Evolutionary conservation across 2,888 invertebrate genomes (phyloP).

Genomic region (Anorthoa munda): DNA sequence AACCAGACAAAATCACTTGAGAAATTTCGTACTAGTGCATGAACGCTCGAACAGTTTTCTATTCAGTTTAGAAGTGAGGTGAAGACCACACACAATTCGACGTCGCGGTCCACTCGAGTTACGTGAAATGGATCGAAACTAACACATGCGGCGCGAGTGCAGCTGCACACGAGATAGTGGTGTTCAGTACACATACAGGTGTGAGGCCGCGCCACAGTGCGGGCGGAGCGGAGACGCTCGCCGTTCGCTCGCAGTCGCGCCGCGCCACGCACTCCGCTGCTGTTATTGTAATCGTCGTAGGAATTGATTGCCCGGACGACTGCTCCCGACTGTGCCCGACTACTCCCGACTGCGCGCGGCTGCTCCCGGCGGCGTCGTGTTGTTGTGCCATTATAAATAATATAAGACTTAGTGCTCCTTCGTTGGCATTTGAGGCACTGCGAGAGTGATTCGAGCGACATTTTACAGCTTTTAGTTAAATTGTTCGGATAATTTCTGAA

Average conservation of each 20-base stretch:
- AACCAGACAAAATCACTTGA: background rate
- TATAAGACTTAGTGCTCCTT: background rate
- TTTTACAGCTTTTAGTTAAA: constrained; percentile 41
- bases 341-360: background rate
- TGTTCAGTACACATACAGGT: background rate
- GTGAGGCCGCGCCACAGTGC: background rate
- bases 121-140: constrained; percentile 18
- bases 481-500: constrained; percentile 24
- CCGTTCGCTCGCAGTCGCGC: constrained; percentile 1
- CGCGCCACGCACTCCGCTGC: background rate
- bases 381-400: constrained; percentile 8
- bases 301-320: background rate
- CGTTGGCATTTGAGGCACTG: constrained; percentile 14
- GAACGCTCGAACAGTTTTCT: too few relatives aligned
- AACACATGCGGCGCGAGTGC: background rate
- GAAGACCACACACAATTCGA: background rate
- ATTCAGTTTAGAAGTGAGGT: background rate
- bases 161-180: constrained; percentile 9
- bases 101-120: background rate
- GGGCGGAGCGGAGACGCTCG: background rate
- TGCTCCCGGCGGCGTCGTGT: background rate
- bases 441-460: constrained; percentile 20
- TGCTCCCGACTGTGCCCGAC: background rate
- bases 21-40: background rate
- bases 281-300: background rate